A percentile compares a stretch with the other conserved stretches of the same genome.
These are phyloP conservation scores for Ciona savignyi DNA, from an alignment of 23 tunicate genomes.

Conservation along the genomic window DNA sequence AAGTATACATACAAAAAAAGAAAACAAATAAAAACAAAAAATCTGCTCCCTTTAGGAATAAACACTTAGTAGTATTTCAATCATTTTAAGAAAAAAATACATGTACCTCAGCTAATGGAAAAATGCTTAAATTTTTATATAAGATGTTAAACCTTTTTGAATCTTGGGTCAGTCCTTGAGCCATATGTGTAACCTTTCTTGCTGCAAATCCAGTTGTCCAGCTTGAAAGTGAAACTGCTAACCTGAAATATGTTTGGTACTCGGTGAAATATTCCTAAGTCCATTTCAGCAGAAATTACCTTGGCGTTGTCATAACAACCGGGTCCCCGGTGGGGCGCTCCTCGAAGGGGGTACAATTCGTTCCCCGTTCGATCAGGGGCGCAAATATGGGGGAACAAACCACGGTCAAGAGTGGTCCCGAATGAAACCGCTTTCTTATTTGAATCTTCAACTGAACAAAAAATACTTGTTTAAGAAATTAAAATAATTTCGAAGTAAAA, in stretches of 20 bases:
- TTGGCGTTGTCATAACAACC: slow-evolving; percentile 78
- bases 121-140: too few species aligned
- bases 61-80: too few species aligned
- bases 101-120: too few species aligned
- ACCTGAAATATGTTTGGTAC: slow-evolving; percentile 19
- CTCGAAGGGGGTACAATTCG: slow-evolving; percentile 54
- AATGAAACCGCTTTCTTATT: slow-evolving; percentile 61
- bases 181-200: slow-evolving; percentile 69
- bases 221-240: slow-evolving; percentile 64
- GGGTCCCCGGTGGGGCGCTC: slow-evolving; percentile 78
- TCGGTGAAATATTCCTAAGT: too few species aligned
- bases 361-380: slow-evolving; percentile 75
- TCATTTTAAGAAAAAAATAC: too few species aligned
- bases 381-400: slow-evolving; percentile 65
- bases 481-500: too few species aligned
- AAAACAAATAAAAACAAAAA: too few species aligned
- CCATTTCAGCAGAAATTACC: slow-evolving; percentile 4
- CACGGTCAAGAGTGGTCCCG: slow-evolving; percentile 74
- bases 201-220: slow-evolving; percentile 75
- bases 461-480: too few species aligned
- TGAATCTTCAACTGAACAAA: slow-evolving; percentile 43
- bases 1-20: too few species aligned
- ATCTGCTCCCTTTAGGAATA: too few species aligned
- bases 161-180: slow-evolving; percentile 72
- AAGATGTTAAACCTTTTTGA: slow-evolving; percentile 31